Evolutionary conservation across 1,140 invertebrate genomes (phyloP), one percentile per base, ranked within the genome.

Genomic region (Argopecten irradians): DNA sequence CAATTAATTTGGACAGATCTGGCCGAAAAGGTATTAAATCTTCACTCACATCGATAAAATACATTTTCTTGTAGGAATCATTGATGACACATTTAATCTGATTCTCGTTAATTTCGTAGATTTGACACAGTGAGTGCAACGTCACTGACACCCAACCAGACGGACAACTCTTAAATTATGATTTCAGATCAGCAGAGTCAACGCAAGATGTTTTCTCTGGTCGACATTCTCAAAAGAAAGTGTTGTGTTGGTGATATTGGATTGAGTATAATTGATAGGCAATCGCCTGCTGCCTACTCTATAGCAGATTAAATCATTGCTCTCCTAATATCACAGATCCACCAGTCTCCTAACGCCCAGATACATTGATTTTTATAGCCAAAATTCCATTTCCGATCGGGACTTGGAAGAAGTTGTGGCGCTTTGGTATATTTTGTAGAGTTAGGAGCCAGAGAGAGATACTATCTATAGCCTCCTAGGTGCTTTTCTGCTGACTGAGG

Each of bases 101-200:
- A 71, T 71, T 71, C 55, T 71, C 55, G 11, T 71, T 71, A 71
- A 71, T 71, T 71, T 71, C n/a, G 55, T 28, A 28, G 55, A 71
- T 71, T 71, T 71, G 55, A 71, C 55, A 71, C n/a, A n/a, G 1
- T 28, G 55, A 71, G 22, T 71, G 55, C 22, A 28, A 1, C 55
- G 3, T n/a, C 22, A n/a, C 55, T 71, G 55, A 71, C 55, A 71
- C 55, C 1, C 5, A n/a, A 71, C 55, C 55, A 71, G 55, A 71
- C 55, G 55, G 55, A 71, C 55, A 71, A n/a, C 55, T n/a, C 55
- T 71, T 71, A 71, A 71, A 71, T 71, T 71, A 71, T 71, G 55
- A 71, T 71, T 71, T 71, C 55, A 71, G 55, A 71, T 71, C 55
- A 71, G 22, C 55, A 22, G 55, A 71, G 55, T 71, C 55, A 71